Percentiles rank a stretch among this genome's conserved stretches.
Conservation (phyloP, 2,888 invertebrate genomes). For the Cistogaster globosa region DNA sequence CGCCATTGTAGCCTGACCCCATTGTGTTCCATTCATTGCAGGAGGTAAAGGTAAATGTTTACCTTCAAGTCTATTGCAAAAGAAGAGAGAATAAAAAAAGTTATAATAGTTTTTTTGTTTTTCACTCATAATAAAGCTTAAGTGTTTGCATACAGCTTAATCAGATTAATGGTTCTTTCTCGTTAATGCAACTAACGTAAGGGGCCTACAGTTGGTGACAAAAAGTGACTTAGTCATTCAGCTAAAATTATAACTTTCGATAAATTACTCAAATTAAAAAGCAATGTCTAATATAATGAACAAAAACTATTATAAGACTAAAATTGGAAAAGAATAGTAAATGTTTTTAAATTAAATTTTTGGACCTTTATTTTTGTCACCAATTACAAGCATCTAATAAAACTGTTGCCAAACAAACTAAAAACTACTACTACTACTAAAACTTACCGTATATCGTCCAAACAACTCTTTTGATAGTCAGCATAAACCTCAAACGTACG, state of each 20-base stretch:
- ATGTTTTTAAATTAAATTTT: too few species aligned
- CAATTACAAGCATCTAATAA: neutral
- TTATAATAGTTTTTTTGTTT: too few species aligned
- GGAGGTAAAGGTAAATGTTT: conserved; percentile 97
- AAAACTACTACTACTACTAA: neutral
- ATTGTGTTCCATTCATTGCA: conserved; percentile 96
- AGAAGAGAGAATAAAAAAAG: conserved; percentile 1
- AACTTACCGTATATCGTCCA: conserved; percentile 85
- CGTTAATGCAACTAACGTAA: neutral
- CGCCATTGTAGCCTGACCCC: conserved; percentile 97
- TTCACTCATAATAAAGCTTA: neutral
- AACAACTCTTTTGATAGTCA: conserved; percentile 95
- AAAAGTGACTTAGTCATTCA: neutral
- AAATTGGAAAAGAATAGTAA: too few species aligned
- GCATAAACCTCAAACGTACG: conserved; percentile 96
- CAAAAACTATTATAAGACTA: too few species aligned
- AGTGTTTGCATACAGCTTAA: neutral
- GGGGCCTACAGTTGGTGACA: neutral
- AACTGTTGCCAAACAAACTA: neutral
- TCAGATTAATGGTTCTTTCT: neutral
- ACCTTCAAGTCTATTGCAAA: conserved; percentile 89
- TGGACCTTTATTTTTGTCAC: conserved; percentile 17
- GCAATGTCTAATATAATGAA: too few species aligned
- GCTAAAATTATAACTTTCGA: too few species aligned
- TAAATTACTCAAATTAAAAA: too few species aligned